A percentile compares a stretch with the other conserved stretches of the same genome.
Conservation (phyloP, 2,888 invertebrate genomes). For the Sinelater perroti region DNA sequence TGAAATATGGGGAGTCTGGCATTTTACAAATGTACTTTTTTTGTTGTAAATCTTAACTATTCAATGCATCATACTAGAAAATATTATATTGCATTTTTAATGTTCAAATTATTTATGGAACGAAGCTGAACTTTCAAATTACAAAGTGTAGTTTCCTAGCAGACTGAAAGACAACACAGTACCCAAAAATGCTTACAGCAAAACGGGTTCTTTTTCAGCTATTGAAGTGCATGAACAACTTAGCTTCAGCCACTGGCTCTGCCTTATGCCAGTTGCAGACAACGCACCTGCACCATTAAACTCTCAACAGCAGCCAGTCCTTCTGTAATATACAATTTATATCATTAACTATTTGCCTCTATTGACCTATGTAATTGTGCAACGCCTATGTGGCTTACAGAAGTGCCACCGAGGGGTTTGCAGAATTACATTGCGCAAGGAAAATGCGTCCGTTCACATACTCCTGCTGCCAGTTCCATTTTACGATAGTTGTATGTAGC, state of each 20-base stretch:
- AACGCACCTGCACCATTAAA: constrained; percentile 48
- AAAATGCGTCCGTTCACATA: constrained; percentile 18
- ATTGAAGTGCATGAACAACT: constrained; percentile 49
- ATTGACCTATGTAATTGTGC: constrained; percentile 16
- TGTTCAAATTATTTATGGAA: no score
- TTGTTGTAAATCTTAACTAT: no score
- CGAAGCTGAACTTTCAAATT: no score
- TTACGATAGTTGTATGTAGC: constrained; percentile 36
- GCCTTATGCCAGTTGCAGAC: constrained; percentile 46
- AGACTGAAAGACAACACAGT: no score
- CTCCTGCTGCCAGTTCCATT: constrained; percentile 32
- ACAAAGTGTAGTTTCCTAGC: no score
- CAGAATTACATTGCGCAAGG: constrained; percentile 19
- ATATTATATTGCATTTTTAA: no score
- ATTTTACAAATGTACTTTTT: no score
- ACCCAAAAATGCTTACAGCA: constrained; percentile 25
- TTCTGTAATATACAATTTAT: constrained; percentile 24
- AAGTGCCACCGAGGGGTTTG: neutral
- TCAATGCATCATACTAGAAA: no score
- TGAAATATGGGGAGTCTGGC: no score
- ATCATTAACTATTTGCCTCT: constrained; percentile 16
- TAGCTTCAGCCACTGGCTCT: constrained; percentile 50
- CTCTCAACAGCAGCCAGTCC: constrained; percentile 18
- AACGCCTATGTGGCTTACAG: neutral
- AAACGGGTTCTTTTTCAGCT: constrained; percentile 48